Percentiles rank a stretch among this genome's conserved stretches.
Evolutionary conservation across 2,888 invertebrate species (phyloP).

Genomic region (Listrodromus nycthemerus): DNA sequence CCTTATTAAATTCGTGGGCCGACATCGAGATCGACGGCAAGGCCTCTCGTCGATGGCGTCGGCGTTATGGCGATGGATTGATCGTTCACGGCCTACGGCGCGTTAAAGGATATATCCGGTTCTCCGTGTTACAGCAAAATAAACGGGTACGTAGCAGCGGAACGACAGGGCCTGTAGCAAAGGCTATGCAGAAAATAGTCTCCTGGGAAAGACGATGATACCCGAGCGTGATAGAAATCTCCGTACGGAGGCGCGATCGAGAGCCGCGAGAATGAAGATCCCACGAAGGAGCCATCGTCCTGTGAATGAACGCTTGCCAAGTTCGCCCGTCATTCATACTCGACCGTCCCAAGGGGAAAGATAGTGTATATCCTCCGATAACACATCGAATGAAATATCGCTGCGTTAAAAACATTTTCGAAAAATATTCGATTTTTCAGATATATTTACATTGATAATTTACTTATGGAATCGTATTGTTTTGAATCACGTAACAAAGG

Average conservation of each 20-base stretch:
- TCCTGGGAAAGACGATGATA: constrained; percentile 18
- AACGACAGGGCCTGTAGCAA: background rate
- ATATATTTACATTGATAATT: background rate
- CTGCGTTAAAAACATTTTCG: background rate
- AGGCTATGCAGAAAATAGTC: constrained; percentile 18
- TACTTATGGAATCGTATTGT: too few species aligned
- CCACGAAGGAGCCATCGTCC: background rate
- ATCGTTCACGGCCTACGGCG: constrained; percentile 55
- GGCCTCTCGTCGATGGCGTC: constrained; percentile 7
- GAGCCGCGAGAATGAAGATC: constrained; percentile 5
- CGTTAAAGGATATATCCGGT: constrained; percentile 58
- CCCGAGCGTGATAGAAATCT: constrained; percentile 4
- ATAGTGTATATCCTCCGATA: background rate
- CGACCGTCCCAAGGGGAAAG: background rate
- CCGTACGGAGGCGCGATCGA: constrained; percentile 10
- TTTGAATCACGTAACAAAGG: too few species aligned
- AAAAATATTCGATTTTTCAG: background rate
- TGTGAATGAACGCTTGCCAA: background rate
- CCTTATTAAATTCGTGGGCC: background rate
- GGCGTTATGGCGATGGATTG: constrained; percentile 51
- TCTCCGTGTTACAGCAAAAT: constrained; percentile 45
- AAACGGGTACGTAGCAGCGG: background rate
- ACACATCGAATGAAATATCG: background rate
- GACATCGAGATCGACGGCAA: background rate
- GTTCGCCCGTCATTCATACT: constrained; percentile 3